A percentile compares a stretch with the other conserved stretches of the same genome.
Conservation (phyloP, 2,113 vertebrate genomes). For the Peucedramus taeniatus region DNA sequence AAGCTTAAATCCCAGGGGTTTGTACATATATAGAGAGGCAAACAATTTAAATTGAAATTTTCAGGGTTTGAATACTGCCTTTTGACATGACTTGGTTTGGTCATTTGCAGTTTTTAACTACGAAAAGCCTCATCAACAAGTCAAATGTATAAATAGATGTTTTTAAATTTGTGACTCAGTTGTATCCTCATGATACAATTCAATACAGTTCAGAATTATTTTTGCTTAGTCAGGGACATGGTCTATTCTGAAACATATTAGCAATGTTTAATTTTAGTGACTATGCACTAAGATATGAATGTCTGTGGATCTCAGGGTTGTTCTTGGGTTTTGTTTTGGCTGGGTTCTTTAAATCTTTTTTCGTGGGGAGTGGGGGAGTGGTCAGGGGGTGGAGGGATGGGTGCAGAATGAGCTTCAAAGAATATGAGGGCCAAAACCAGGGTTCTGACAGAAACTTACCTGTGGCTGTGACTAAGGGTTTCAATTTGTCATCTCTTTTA, state of each 20-base stretch:
- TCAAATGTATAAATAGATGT: not conserved
- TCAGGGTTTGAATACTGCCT: not conserved
- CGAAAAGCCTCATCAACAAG: not conserved
- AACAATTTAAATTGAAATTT: not conserved
- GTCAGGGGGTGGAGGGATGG: accelerated
- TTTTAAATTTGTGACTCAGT: not conserved
- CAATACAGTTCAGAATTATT: not conserved
- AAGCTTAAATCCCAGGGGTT: not conserved
- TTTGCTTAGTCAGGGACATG: not conserved
- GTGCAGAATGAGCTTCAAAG: not conserved
- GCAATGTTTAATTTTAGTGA: not conserved
- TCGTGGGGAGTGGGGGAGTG: accelerated
- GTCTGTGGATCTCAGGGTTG: not conserved
- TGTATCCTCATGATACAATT: not conserved
- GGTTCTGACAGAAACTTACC: not conserved
- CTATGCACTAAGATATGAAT: accelerated
- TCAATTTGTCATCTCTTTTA: not conserved
- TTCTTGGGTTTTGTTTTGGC: not conserved
- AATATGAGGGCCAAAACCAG: not conserved
- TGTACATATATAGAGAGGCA: not conserved
- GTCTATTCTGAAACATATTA: not conserved
- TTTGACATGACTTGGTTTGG: not conserved
- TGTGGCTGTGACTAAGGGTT: not conserved
- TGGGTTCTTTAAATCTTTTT: not conserved
- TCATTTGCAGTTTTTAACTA: not conserved